Evolutionary conservation across 2,797 vertebrate genomes (phyloP).

Genomic region (Lithobates pipiens): DNA sequence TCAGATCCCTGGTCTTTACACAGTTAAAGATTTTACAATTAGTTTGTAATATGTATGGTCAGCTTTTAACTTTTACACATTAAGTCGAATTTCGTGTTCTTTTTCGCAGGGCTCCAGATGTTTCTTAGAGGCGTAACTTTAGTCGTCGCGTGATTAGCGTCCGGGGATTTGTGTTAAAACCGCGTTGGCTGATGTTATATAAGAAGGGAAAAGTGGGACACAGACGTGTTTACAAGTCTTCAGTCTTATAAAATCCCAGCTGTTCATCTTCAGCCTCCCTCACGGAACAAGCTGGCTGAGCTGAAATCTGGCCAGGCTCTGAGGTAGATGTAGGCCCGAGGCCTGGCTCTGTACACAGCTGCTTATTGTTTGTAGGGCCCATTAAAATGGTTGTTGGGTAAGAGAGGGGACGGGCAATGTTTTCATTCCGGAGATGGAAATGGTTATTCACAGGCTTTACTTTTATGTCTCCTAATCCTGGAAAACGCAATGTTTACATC

Average conservation of each 20-base stretch:
- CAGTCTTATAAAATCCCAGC: constrained; percentile 7
- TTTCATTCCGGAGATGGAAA: background rate
- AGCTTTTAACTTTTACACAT: too few relatives aligned
- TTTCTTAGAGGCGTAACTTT: too few relatives aligned
- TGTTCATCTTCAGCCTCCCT: background rate
- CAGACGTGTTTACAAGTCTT: constrained; percentile 2
- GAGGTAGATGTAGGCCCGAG: background rate
- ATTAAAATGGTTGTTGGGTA: background rate
- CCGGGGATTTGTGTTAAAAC: background rate
- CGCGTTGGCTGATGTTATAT: background rate
- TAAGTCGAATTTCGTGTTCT: too few relatives aligned
- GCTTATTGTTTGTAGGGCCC: constrained; percentile 14
- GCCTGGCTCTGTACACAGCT: constrained; percentile 29
- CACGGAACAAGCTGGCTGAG: background rate
- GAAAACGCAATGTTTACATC: background rate
- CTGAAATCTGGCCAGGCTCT: background rate
- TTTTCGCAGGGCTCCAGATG: too few relatives aligned
- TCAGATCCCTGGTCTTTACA: too few relatives aligned
- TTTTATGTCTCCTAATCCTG: background rate
- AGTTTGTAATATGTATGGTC: too few relatives aligned
- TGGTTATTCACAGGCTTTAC: background rate
- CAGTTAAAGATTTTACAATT: too few relatives aligned
- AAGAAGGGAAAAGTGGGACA: background rate
- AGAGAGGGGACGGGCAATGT: background rate
- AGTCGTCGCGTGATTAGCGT: too few relatives aligned